A percentile compares a stretch with the other conserved stretches of the same genome.
Evolutionary conservation across 2,888 invertebrate genomes (phyloP).

Genomic region (Leucophenga montana): DNA sequence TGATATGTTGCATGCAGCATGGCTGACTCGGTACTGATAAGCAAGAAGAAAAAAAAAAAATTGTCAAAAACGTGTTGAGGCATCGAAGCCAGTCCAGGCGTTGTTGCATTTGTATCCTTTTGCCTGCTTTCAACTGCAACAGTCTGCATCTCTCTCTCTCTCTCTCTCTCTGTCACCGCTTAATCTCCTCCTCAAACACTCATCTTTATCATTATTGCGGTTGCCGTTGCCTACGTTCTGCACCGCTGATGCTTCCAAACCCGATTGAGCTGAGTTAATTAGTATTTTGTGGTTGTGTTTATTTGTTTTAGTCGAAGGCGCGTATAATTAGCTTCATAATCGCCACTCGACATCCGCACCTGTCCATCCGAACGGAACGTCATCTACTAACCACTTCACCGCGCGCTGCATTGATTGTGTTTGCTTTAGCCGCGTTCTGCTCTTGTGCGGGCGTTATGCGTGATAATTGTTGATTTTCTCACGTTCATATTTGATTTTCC

Average conservation of each 20-base stretch:
- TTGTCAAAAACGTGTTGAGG: too few relatives aligned
- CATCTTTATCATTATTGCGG: not conserved
- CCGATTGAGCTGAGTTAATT: constrained; percentile 37
- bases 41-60: too few relatives aligned
- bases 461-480: constrained; percentile 22
- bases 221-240: not conserved
- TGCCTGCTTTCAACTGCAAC: not conserved
- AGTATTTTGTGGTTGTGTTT: constrained; percentile 46
- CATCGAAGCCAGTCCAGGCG: not conserved
- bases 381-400: not conserved
- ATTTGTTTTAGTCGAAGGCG: constrained; percentile 34
- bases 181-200: not conserved
- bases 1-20: not conserved
- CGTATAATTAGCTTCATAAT: constrained; percentile 30
- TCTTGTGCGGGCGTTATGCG: not conserved
- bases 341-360: not conserved
- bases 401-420: constrained; percentile 31
- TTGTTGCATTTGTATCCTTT: not conserved
- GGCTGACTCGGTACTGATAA: constrained; percentile 39
- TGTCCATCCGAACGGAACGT: constrained; percentile 28
- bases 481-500: not conserved
- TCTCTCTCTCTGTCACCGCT: not conserved
- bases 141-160: too few relatives aligned
- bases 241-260: not conserved
- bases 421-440: not conserved